Conservation (phyloP, 1,140 invertebrate species). For the Diprion similis region DNA sequence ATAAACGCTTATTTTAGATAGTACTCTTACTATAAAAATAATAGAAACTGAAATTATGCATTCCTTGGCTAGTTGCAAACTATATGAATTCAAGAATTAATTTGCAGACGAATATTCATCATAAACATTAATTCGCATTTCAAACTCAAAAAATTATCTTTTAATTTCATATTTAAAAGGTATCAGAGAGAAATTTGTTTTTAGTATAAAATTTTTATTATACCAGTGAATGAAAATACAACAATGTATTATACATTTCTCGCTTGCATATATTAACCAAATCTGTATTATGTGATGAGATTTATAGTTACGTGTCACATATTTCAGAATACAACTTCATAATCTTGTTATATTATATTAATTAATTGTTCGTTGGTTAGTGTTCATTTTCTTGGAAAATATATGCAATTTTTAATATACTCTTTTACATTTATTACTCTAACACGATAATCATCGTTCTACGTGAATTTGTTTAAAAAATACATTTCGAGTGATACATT, state of each 20-base stretch:
- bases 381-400: not conserved
- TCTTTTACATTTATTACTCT: not conserved
- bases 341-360: not conserved
- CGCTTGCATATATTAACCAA: not conserved
- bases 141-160: too few relatives aligned
- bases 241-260: not conserved
- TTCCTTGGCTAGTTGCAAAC: too few relatives aligned
- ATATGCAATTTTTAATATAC: not conserved
- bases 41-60: too few relatives aligned
- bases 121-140: too few relatives aligned
- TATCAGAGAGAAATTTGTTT: not conserved
- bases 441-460: not conserved
- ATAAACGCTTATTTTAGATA: too few relatives aligned
- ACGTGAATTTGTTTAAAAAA: not conserved
- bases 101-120: too few relatives aligned
- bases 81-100: too few relatives aligned
- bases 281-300: not conserved
- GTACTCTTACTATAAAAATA: too few relatives aligned
- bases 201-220: slow-evolving; percentile 6
- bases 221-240: not conserved
- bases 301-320: too few relatives aligned
- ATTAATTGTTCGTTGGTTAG: not conserved
- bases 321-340: too few relatives aligned
- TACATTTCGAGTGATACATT: not conserved
- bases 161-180: too few relatives aligned